phyloP scores from a whole-genome alignment of 1,140 invertebrate genomes.

The Venturia canescens region DNA sequence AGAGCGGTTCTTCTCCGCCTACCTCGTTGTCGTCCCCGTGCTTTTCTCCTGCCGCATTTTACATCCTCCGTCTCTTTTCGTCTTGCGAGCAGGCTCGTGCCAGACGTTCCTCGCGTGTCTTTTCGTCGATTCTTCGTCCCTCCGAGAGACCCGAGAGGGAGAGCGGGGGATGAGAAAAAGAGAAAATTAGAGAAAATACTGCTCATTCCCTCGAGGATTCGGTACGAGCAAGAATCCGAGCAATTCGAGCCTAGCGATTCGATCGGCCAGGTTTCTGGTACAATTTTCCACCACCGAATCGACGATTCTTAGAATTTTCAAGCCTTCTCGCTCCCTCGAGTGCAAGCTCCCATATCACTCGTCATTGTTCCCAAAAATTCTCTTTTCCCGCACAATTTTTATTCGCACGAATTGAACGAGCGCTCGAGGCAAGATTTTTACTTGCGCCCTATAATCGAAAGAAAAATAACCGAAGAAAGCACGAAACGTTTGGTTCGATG shows the following conservation, averaged over 20 bases:
- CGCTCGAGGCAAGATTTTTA: too few relatives aligned
- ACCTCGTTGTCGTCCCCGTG: constrained; percentile 10
- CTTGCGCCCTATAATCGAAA: too few relatives aligned
- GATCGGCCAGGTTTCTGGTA: not conserved
- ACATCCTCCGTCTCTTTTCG: not conserved
- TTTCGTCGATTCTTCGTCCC: constrained; percentile 6
- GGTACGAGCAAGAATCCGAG: not conserved
- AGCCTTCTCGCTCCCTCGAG: too few relatives aligned
- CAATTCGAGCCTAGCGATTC: constrained; percentile 30
- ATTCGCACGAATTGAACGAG: too few relatives aligned
- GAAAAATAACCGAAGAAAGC: too few relatives aligned
- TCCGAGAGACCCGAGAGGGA: not conserved
- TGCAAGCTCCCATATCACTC: too few relatives aligned
- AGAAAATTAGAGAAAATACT: not conserved
- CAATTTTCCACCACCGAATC: not conserved
- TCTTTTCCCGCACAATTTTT: too few relatives aligned
- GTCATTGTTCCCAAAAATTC: too few relatives aligned
- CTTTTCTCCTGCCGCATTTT: not conserved
- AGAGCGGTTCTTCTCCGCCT: not conserved
- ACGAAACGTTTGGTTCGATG: too few relatives aligned
- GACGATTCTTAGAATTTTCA: too few relatives aligned
- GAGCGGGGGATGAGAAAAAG: not conserved
- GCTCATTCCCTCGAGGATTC: too few relatives aligned
- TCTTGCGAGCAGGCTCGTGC: constrained; percentile 23
- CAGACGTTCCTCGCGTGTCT: constrained; percentile 39